Evolutionary conservation across 1,140 invertebrate genomes (phyloP).

Genomic region (Hormaphis cornu): DNA sequence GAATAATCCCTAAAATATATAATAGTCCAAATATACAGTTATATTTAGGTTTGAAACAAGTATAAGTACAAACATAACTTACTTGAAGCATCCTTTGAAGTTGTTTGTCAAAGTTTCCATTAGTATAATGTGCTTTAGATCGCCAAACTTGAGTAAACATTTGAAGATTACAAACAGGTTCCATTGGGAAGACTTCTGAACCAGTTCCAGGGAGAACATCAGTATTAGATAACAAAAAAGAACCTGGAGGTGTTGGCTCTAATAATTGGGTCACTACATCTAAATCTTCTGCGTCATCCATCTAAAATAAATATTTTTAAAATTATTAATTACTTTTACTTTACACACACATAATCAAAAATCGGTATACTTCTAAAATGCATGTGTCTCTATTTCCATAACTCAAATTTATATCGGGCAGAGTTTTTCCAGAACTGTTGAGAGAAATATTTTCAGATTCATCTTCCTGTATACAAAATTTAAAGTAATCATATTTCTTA

Average conservation of each 20-base stretch:
- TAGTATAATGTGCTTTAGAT: constrained; percentile 39
- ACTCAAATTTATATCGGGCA: constrained; percentile 63
- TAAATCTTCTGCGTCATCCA: constrained; percentile 79
- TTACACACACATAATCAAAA: too few species aligned
- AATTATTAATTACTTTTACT: background rate
- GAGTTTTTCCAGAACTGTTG: constrained; percentile 63
- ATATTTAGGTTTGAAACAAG: too few species aligned
- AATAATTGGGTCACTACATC: constrained; percentile 69
- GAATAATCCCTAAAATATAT: constrained; percentile 60
- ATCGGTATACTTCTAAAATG: constrained; percentile 58
- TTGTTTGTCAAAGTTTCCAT: constrained; percentile 45
- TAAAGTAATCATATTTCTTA: background rate
- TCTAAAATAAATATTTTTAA: constrained; percentile 44
- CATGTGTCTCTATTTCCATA: constrained; percentile 74
- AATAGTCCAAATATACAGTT: constrained; percentile 10
- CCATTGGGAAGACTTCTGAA: constrained; percentile 34
- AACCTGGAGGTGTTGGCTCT: constrained; percentile 65
- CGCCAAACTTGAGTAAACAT: constrained; percentile 81
- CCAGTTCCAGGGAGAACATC: constrained; percentile 66
- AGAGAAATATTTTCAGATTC: constrained; percentile 49
- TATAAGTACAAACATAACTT: constrained; percentile 25
- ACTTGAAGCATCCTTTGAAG: constrained; percentile 58
- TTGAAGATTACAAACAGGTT: constrained; percentile 61
- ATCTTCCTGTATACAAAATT: constrained; percentile 40
- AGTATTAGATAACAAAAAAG: constrained; percentile 76